A percentile compares a stretch with the other conserved stretches of the same genome.
phyloP scores from a whole-genome alignment of 2,113 vertebrate genomes.

The Chlorodrepanis virens region DNA sequence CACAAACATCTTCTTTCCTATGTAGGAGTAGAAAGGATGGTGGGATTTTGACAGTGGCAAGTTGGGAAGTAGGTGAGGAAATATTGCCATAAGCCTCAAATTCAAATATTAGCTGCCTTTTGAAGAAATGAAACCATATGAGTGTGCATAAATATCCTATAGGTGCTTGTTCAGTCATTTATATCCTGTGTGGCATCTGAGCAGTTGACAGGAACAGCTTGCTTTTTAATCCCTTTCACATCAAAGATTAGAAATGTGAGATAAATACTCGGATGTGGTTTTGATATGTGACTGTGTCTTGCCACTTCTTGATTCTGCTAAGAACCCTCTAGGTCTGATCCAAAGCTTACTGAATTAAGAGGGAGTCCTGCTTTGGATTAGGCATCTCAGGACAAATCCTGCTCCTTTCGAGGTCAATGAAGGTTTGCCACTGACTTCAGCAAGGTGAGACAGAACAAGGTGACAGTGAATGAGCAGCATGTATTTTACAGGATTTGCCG shows the following conservation, averaged over 20 bases:
- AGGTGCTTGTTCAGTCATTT: background rate
- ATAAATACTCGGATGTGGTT: background rate
- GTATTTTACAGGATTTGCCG: background rate
- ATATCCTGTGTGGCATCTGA: background rate
- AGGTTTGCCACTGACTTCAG: background rate
- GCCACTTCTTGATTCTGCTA: background rate
- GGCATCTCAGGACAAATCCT: background rate
- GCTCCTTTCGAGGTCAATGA: background rate
- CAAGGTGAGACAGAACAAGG: background rate
- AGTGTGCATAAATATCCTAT: background rate
- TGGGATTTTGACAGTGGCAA: background rate
- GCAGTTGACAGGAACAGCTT: background rate
- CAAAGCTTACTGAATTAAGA: constrained; percentile 22
- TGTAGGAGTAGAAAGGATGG: background rate
- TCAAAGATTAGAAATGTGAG: constrained; percentile 2
- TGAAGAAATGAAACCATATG: background rate
- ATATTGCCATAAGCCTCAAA: background rate
- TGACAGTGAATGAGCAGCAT: background rate
- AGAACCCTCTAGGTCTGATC: constrained; percentile 11
- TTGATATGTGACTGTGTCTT: background rate
- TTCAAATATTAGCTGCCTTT: background rate
- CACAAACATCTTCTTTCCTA: background rate
- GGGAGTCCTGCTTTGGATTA: background rate
- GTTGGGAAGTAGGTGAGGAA: background rate
- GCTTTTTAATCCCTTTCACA: background rate